Evolutionary conservation across 2,113 vertebrate genomes (phyloP).

Genomic region (Myotis yumanensis): DNA sequence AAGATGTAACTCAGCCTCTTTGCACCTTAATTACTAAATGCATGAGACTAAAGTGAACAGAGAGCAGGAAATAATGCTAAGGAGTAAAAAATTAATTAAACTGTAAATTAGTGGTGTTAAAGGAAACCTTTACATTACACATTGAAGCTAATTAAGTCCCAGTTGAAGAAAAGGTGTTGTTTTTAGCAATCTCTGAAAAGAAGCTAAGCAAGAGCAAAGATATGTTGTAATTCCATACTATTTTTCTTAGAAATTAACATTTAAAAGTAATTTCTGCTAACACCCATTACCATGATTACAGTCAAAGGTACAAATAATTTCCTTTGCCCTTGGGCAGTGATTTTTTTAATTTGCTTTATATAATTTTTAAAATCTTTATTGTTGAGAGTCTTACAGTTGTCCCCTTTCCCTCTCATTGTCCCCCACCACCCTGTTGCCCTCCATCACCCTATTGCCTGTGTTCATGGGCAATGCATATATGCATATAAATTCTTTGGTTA

Average conservation of each 20-base stretch:
- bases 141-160: slow-evolving; percentile 33
- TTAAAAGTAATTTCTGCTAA: background rate
- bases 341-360: no score
- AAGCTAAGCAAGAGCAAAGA: background rate
- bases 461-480: no score
- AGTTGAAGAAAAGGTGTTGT: slow-evolving; percentile 48
- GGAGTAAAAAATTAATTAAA: background rate
- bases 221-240: background rate
- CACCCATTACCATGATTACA: no score
- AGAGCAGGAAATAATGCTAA: background rate
- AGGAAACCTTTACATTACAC: slow-evolving; percentile 14
- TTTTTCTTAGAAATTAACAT: background rate
- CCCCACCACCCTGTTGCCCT: no score
- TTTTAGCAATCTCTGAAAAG: slow-evolving; percentile 39
- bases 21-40: background rate
- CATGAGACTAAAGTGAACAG: background rate
- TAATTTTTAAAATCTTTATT: no score
- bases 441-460: no score
- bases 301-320: background rate
- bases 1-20: background rate
- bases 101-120: slow-evolving; percentile 20
- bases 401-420: no score
- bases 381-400: no score
- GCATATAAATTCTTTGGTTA: no score
- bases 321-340: background rate